These are phyloP conservation scores for Recurvirostra avosetta DNA, from an alignment of 2,113 vertebrate genomes.

Conservation along the genomic window DNA sequence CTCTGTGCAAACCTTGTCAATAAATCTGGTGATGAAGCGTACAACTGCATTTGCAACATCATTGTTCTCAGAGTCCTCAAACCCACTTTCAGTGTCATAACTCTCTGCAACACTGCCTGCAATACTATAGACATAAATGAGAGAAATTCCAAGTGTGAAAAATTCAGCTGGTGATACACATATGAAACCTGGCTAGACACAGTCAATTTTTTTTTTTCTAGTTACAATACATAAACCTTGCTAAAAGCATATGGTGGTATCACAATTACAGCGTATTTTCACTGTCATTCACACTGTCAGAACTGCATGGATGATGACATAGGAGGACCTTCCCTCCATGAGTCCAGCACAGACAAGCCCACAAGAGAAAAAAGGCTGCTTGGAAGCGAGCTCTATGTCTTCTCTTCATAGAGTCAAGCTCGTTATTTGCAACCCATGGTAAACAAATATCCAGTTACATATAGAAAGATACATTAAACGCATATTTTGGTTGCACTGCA, in stretches of 20 bases:
- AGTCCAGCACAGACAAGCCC: background rate
- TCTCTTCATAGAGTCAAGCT: background rate
- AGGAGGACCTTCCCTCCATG: background rate
- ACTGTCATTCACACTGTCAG: background rate
- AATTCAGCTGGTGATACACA: background rate
- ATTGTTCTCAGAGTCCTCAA: slow-evolving; percentile 93
- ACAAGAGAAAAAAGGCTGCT: background rate
- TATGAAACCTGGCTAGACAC: background rate
- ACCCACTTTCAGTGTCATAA: slow-evolving; percentile 97
- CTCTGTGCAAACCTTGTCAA: slow-evolving; percentile 98
- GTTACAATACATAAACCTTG: background rate
- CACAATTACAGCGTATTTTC: background rate
- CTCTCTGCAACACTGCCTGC: slow-evolving; percentile 97
- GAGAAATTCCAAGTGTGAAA: background rate
- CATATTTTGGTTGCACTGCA: background rate
- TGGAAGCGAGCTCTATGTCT: background rate
- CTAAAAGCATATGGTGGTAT: background rate
- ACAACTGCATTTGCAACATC: slow-evolving; percentile 94
- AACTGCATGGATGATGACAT: background rate
- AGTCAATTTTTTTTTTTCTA: background rate
- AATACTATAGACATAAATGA: slow-evolving; percentile 77
- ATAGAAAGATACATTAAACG: background rate
- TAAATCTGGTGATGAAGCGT: slow-evolving; percentile 92
- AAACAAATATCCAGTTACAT: background rate
- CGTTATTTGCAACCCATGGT: background rate